Base-by-base conservation (phyloP, 2,797 vertebrate species). In the Gouania willdenowi region DNA sequence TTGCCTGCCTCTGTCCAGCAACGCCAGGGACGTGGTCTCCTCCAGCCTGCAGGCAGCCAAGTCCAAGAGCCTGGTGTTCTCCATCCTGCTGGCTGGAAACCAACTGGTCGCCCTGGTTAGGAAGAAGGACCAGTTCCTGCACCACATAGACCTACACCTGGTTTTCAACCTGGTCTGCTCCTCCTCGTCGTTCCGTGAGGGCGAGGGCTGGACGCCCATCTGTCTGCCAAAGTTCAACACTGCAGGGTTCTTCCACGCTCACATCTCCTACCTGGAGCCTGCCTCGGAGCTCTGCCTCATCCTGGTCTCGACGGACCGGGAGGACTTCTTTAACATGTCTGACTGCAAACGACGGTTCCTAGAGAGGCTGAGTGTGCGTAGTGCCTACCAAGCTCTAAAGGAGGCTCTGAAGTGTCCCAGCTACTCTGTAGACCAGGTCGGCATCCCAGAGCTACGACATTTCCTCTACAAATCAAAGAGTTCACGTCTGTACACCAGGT, bases 381-480 rank as follows among this genome's bases (percentile, higher is more conserved):
- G 85, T 1, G 83, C 90, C 21, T 91, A 93, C 47, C 76, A 82
- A 2, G 74, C 85, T 0, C 77, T 99, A 70, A 87, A 88, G 67
- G 94, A 98, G 32, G 93, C 92, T 0, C 81, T 97, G 14, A 89
- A 77, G 52, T 82, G 65, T 10, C 92, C 93, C 20, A 91, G 78
- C 62, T 99, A 98, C 71, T 87, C 91, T 0, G 89, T 93, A 0
- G 72, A 80, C 26, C 94, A 94, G 60, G 92, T 96, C 33, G 93
- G 92, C 67, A 92, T 99, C 64, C 93, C 92, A 0, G 93, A 98
- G 70, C 92, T 99, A 53, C 83, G 93, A 24, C 96, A 99, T 85
- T 99, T 99, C 78, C 86, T 99, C 61, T 99, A 99, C 81, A 99
- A 99, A 72, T 98, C 94, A 5, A 98, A 95, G 85, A 99, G 97